These are phyloP conservation scores for Mythimna albipuncta DNA, from an alignment of 2,888 invertebrate genomes.

Conservation along the genomic window DNA sequence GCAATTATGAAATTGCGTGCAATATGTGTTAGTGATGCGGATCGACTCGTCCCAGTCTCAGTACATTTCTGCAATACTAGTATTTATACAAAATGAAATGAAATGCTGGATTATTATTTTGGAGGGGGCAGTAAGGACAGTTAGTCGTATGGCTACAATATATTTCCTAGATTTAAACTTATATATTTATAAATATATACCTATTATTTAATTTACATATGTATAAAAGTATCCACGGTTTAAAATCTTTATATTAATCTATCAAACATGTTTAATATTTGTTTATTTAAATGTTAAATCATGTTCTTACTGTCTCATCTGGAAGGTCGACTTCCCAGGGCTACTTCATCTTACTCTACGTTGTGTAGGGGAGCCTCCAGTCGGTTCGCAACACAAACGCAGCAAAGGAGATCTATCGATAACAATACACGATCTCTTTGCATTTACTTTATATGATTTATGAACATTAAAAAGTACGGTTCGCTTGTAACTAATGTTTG, in stretches of 20 bases:
- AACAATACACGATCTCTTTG: constrained; percentile 66
- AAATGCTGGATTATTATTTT: background rate
- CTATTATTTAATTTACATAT: background rate
- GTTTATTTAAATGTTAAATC: background rate
- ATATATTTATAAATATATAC: background rate
- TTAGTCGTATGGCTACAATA: background rate
- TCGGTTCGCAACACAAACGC: constrained; percentile 43
- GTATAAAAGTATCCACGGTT: background rate
- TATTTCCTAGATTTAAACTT: background rate
- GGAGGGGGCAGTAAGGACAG: background rate
- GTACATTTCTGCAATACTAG: constrained; percentile 5
- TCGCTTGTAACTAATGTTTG: constrained; percentile 68
- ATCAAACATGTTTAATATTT: background rate
- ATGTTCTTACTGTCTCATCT: background rate
- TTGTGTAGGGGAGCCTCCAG: background rate
- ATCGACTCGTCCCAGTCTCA: constrained; percentile 26
- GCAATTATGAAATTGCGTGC: constrained; percentile 66
- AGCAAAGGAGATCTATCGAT: constrained; percentile 63
- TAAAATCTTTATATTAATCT: background rate
- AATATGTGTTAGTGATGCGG: constrained; percentile 56
- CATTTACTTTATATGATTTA: constrained; percentile 68
- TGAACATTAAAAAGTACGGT: constrained; percentile 61
- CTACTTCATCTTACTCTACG: background rate
- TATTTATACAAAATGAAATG: background rate
- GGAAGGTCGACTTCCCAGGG: background rate